Conservation (phyloP, 2,888 invertebrate species). For the Cinara cedri region DNA sequence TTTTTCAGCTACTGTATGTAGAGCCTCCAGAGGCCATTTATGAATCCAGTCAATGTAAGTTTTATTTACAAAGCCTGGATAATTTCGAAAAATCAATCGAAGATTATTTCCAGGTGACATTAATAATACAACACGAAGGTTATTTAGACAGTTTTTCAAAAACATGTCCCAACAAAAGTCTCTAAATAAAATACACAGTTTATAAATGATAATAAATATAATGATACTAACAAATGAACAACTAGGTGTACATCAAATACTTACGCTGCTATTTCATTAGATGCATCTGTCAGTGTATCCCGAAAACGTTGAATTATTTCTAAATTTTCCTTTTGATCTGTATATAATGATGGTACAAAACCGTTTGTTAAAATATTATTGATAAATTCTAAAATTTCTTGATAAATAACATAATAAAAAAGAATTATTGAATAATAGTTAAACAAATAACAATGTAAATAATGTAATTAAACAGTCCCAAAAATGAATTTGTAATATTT, state of each 20-base stretch:
- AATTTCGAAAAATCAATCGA: conserved; percentile 85
- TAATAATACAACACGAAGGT: conserved; percentile 84
- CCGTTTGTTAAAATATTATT: conserved; percentile 43
- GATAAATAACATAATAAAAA: not conserved
- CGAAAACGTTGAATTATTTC: conserved; percentile 18
- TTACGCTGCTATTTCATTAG: not conserved
- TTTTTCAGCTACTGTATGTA: conserved; percentile 84
- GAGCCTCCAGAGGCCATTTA: conserved; percentile 89
- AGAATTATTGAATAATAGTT: not conserved
- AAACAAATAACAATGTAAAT: not conserved
- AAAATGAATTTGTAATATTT: no score
- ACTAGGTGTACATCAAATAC: not conserved
- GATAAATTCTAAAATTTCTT: conserved; percentile 30
- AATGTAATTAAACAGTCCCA: no score
- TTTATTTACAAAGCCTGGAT: conserved; percentile 90
- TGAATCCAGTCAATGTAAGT: conserved; percentile 92
- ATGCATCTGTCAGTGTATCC: not conserved
- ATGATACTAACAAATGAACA: no score
- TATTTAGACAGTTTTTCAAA: conserved; percentile 75
- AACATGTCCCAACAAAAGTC: conserved; percentile 76
- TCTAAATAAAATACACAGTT: conserved; percentile 8
- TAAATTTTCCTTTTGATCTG: conserved; percentile 11
- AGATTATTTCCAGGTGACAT: conserved; percentile 88
- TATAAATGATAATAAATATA: not conserved
- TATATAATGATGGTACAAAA: conserved; percentile 39